These are phyloP conservation scores for Euleptes europaea DNA, from an alignment of 2,113 vertebrate species.

Conservation along the genomic window DNA sequence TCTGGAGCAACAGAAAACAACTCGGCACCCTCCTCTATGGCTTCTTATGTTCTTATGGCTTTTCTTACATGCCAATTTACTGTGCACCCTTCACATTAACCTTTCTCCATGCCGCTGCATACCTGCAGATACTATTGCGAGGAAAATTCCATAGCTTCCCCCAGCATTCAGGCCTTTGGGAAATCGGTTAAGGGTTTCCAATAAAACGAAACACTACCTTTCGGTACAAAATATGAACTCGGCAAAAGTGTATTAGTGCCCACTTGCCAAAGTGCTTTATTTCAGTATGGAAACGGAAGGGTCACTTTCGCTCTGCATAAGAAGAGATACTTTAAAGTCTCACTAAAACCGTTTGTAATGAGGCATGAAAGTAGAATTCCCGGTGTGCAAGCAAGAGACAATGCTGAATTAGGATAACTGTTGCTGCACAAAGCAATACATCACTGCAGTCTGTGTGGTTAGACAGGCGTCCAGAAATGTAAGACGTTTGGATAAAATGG, in stretches of 20 bases:
- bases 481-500: background rate
- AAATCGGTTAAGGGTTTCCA: background rate
- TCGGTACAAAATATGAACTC: background rate
- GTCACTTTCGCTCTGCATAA: constrained; percentile 5
- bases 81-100: background rate
- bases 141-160: no score
- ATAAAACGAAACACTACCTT: background rate
- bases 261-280: background rate
- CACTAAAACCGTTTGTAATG: constrained; percentile 23
- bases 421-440: background rate
- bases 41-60: no score
- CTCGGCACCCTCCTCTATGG: no score
- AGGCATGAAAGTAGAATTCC: constrained; percentile 19
- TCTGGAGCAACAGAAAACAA: no score
- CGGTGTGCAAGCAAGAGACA: background rate
- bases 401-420: background rate
- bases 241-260: background rate
- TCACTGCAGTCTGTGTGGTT: constrained; percentile 4
- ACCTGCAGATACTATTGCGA: background rate
- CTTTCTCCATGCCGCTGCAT: background rate
- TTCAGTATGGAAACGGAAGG: background rate
- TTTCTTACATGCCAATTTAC: no score
- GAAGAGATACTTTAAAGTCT: constrained; percentile 23
- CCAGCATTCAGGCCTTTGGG: no score
- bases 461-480: constrained; percentile 17